Evolutionary conservation across 1,140 invertebrate species (phyloP).

Genomic region (Idris sp.): DNA sequence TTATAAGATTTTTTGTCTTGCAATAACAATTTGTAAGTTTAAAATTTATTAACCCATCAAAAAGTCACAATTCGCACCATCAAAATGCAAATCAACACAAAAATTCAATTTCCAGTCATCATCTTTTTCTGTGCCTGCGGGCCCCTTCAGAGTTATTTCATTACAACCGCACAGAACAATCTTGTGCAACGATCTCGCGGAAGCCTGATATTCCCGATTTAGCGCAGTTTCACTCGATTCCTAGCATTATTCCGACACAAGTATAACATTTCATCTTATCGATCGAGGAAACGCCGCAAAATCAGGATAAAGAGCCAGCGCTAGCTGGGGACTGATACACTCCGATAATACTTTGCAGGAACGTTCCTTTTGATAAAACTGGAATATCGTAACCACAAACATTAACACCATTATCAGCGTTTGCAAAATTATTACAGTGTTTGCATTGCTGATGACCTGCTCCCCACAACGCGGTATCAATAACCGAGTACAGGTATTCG

Average conservation of each 20-base stretch:
- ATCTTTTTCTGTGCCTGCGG: conserved; percentile 23
- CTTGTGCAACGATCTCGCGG: conserved; percentile 41
- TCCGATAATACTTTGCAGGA: too few relatives aligned
- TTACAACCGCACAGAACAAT: conserved; percentile 25
- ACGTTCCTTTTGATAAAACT: conserved; percentile 58
- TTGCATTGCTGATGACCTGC: conserved; percentile 33
- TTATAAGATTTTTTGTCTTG: too few relatives aligned
- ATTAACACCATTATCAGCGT: conserved; percentile 36
- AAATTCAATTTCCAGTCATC: conserved; percentile 51
- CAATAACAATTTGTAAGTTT: too few relatives aligned
- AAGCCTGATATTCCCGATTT: conserved; percentile 55
- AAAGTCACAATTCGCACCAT: conserved; percentile 34
- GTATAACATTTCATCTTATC: conserved; percentile 36
- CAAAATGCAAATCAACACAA: conserved; percentile 46
- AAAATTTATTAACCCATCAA: conserved; percentile 48
- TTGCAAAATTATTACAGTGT: conserved; percentile 47
- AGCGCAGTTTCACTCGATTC: conserved; percentile 42
- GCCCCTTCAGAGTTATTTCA: conserved; percentile 41
- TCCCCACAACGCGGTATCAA: conserved; percentile 38
- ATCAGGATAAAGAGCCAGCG: too few relatives aligned
- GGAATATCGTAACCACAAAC: conserved; percentile 31
- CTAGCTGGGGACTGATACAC: conserved; percentile 16
- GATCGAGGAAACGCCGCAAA: conserved; percentile 56
- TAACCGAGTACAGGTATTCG: conserved; percentile 41
- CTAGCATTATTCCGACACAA: conserved; percentile 23